Base-by-base conservation (phyloP, 1,140 invertebrate genomes). In the Diachasma alloeum region DNA sequence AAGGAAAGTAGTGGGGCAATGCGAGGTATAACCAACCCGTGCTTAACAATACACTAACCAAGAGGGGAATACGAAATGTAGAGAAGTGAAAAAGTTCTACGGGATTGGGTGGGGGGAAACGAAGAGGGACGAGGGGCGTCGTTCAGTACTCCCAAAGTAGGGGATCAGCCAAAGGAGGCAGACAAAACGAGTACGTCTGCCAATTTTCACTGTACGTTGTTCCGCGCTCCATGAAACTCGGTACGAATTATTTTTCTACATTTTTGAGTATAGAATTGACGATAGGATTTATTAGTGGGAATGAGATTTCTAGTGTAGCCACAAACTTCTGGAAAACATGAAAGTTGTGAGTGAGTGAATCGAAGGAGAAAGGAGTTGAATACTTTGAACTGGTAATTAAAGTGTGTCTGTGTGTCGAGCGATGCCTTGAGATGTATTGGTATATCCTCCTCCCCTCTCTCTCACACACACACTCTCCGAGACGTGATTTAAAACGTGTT, bases 401-500 rank as follows among this genome's bases (percentile, higher is more conserved):
- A 59, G 17, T 59, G 67, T 70, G 66, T 66, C 17, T 74, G 72
- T 74, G 59, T 67, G 73, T 42, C 72, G 31, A 73, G 53, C 46
- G 10, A 31, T 31, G n/a, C 63, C 15, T 31, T 31, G 36, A 46
- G 31, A 39, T 74, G 72, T 66, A 39, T 74, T 17, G 11, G 24
- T 39, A 17, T 22, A 13, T 66, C 37, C 26, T 67, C 31, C 31
- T 31, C 31, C 31, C 31, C 46, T 19, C 42, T 67, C 42, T 75
- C 75, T 80, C 2, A 24, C 24, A 31, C 19, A 26, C 2, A 24
- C 24, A 31, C 19, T 4, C 24, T 63, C 13, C 6, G 48, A 73
- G 74, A 26, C 46, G 79, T 79, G 75, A 78, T 81, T 82, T 78
- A 80, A 87, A 88, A 86, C 83, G 83, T 86, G 83, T 74, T 82